Evolutionary conservation across 1,140 invertebrate species (phyloP), one percentile per base, ranked within the genome.

Genomic region (Oppia nitens): DNA sequence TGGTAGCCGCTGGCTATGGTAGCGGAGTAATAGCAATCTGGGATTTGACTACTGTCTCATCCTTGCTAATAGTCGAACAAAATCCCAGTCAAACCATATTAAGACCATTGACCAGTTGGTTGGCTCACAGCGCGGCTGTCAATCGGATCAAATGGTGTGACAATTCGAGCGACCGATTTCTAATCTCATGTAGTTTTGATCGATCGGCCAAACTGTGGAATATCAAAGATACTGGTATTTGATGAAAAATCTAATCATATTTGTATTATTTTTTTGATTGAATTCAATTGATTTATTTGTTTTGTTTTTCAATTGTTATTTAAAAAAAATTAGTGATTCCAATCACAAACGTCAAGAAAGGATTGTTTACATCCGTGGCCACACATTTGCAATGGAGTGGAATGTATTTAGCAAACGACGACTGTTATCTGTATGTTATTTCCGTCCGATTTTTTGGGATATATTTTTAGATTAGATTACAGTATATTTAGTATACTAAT

Each of bases 11-110:
- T 24, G 81, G 81, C 6, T 82, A 79, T 67, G 73, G 77, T 0
- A 79, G 80, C 68, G 82, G 82, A 3, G 74, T 76, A 4, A 72
- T 78, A 3, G 79, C 78, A 2, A 63, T 79, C 1, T 83, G 76
- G 72, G 70, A 82, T 68, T 59, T 83, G 1, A 68, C 64, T 6
- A 68, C 66, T 3, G 68, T 71, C n/a, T 79, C 77, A 2, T 72
- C 75, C 3, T 60, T 82, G 9, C 49, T 59, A 14, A 32, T 27
- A 4, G 32, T 27, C 3, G n/a, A 59, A 12, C 4, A 59, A 20
- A 17, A 3, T 17, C 11, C 72, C 72, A 60, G 62, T 57, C 24
- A 17, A 40, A 47, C 57, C 50, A 26, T 59, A 26, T 50, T 62
- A 48, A 70, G 62, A 64, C 73, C 14, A 71, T 66, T 47, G 64